Evolutionary conservation across 2,888 invertebrate genomes (phyloP).

Genomic region (Lottia gigantea): DNA sequence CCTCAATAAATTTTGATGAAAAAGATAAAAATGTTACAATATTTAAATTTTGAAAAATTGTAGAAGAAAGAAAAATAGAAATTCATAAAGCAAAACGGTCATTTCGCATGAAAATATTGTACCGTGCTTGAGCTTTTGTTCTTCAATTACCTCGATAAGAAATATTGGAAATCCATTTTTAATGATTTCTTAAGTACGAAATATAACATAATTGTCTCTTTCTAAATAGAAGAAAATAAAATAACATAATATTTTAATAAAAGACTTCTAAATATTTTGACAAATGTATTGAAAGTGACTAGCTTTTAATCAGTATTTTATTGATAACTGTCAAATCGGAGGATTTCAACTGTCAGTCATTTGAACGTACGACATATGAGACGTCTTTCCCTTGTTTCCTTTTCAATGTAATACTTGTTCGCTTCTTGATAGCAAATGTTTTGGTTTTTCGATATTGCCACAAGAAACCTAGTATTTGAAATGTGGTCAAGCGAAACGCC

Average conservation of each 20-base stretch:
- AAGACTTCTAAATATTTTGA: constrained; percentile 7
- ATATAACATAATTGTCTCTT: too few species aligned
- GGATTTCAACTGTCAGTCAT: constrained; percentile 6
- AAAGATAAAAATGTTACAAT: too few species aligned
- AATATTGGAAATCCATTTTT: too few species aligned
- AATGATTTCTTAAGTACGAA: too few species aligned
- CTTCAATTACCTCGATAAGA: too few species aligned
- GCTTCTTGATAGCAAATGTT: constrained; percentile 11
- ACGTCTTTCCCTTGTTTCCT: background rate
- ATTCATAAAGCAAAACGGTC: too few species aligned
- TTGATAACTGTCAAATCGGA: constrained; percentile 1
- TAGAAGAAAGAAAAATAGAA: too few species aligned
- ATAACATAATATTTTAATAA: background rate
- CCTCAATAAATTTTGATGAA: too few species aligned
- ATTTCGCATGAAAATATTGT: too few species aligned
- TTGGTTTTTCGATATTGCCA: background rate
- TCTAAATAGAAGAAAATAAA: too few species aligned
- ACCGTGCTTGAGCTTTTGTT: too few species aligned
- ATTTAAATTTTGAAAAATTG: too few species aligned
- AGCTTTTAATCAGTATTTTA: constrained; percentile 1
- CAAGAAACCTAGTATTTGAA: constrained; percentile 4
- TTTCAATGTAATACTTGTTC: background rate
- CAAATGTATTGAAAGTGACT: constrained; percentile 8
- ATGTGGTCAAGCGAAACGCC: background rate
- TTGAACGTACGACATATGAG: background rate